phyloP scores from a whole-genome alignment of 2,888 invertebrate genomes.

The Drepana falcataria region DNA sequence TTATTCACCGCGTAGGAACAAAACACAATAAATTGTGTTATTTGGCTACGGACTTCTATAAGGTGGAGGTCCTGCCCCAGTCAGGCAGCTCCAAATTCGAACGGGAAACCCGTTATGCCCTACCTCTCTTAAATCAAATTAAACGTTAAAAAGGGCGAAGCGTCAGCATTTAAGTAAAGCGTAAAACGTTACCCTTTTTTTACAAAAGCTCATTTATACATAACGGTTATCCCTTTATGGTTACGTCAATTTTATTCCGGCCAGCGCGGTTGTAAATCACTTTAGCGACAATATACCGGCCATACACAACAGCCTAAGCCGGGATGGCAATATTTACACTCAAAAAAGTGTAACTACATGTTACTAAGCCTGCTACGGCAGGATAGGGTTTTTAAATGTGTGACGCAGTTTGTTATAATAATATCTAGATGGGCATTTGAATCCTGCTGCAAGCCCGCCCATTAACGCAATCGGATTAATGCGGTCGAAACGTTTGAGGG shows the following conservation, averaged over 20 bases:
- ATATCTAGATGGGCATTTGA: constrained; percentile 1
- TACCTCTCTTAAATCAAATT: background rate
- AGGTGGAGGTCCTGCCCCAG: too few relatives aligned
- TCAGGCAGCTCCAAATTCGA: too few relatives aligned
- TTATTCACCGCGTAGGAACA: too few relatives aligned
- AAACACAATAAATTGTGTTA: too few relatives aligned
- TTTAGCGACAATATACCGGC: constrained; percentile 35
- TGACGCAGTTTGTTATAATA: background rate
- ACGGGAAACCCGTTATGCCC: too few relatives aligned
- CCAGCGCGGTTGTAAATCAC: constrained; percentile 31
- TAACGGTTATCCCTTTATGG: constrained; percentile 7
- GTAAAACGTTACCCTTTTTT: background rate
- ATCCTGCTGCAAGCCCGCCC: constrained; percentile 9
- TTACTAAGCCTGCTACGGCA: too few relatives aligned
- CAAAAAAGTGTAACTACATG: background rate
- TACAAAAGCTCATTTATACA: background rate
- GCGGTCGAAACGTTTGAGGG: constrained; percentile 14
- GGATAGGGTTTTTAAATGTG: background rate
- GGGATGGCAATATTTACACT: constrained; percentile 12
- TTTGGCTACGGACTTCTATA: too few relatives aligned
- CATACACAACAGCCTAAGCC: constrained; percentile 14
- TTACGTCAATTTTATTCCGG: constrained; percentile 29
- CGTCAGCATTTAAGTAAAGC: background rate
- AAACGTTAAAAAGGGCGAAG: too few relatives aligned
- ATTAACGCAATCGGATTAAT: constrained; percentile 15